phyloP scores from a whole-genome alignment of 2,113 vertebrate genomes.

The Zeus faber region DNA sequence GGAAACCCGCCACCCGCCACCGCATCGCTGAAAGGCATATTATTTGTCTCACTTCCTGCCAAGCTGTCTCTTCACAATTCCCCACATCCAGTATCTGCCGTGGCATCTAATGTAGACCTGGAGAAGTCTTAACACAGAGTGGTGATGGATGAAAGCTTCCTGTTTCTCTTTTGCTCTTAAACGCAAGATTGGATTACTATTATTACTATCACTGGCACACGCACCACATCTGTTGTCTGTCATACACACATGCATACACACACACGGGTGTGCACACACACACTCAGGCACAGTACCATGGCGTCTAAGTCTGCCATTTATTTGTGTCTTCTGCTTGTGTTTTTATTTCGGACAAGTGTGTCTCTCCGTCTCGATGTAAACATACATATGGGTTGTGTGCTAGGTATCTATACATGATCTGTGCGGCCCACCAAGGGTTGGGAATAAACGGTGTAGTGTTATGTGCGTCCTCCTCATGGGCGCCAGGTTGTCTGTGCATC shows the following conservation, averaged over 20 bases:
- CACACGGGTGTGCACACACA: background rate
- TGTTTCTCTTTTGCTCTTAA: background rate
- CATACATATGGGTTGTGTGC: no score
- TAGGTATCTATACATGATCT: background rate
- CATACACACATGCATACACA: background rate
- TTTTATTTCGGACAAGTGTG: background rate
- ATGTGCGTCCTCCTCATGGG: background rate
- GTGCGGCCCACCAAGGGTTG: background rate
- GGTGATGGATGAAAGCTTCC: constrained; percentile 3
- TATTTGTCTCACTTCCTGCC: constrained; percentile 8
- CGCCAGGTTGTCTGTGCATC: constrained; percentile 5
- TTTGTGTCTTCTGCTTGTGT: background rate
- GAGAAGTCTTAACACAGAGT: background rate
- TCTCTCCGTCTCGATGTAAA: no score
- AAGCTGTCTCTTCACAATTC: background rate
- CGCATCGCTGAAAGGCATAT: background rate
- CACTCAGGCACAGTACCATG: no score
- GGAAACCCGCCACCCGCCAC: background rate
- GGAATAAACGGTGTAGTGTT: constrained; percentile 16
- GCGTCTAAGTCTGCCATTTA: no score
- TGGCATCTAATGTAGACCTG: background rate
- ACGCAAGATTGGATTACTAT: background rate
- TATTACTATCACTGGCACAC: no score
- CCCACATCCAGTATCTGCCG: background rate
- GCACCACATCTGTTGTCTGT: no score